Percentiles rank a stretch among this genome's conserved stretches.
phyloP scores from a whole-genome alignment of 2,888 invertebrate species.

The Drosophila trichaetosa region DNA sequence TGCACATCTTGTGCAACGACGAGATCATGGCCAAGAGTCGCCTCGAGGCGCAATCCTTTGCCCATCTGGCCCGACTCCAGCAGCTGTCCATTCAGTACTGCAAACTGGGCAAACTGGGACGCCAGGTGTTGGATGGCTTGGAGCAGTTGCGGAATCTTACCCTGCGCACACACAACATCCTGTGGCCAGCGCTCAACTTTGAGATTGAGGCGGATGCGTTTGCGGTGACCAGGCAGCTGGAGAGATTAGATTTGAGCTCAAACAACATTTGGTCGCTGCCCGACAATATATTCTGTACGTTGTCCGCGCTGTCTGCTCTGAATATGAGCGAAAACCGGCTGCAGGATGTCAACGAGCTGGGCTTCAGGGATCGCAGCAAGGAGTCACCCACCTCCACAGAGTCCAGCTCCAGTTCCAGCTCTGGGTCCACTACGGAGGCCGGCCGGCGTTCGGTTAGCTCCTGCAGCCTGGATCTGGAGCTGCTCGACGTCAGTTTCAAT shows the following conservation, averaged over 20 bases:
- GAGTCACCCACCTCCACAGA: slow-evolving; percentile 67
- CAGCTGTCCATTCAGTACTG: slow-evolving; percentile 94
- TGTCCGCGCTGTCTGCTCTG: slow-evolving; percentile 91
- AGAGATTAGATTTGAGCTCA: slow-evolving; percentile 93
- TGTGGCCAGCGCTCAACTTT: slow-evolving; percentile 93
- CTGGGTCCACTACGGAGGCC: slow-evolving; percentile 52
- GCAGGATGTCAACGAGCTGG: slow-evolving; percentile 94
- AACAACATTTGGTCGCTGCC: slow-evolving; percentile 96
- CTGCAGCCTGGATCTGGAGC: slow-evolving; percentile 92
- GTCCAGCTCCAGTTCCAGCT: slow-evolving; percentile 26
- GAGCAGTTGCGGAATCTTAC: slow-evolving; percentile 93
- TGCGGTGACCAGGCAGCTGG: slow-evolving; percentile 90
- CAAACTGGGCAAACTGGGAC: slow-evolving; percentile 93
- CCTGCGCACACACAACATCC: slow-evolving; percentile 92
- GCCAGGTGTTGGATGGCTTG: slow-evolving; percentile 91
- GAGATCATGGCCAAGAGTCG: slow-evolving; percentile 92
- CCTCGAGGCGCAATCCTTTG: slow-evolving; percentile 91
- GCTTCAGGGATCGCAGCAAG: slow-evolving; percentile 89
- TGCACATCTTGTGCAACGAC: slow-evolving; percentile 92
- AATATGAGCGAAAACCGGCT: slow-evolving; percentile 95
- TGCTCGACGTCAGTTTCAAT: slow-evolving; percentile 93
- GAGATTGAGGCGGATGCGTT: slow-evolving; percentile 93
- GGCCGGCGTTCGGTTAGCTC: slow-evolving; percentile 75
- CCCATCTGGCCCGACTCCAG: slow-evolving; percentile 91
- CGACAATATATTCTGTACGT: slow-evolving; percentile 92